A percentile compares a stretch with the other conserved stretches of the same genome.
phyloP scores from a whole-genome alignment of 2,113 vertebrate species.

The Epinephelus cyanopodus region DNA sequence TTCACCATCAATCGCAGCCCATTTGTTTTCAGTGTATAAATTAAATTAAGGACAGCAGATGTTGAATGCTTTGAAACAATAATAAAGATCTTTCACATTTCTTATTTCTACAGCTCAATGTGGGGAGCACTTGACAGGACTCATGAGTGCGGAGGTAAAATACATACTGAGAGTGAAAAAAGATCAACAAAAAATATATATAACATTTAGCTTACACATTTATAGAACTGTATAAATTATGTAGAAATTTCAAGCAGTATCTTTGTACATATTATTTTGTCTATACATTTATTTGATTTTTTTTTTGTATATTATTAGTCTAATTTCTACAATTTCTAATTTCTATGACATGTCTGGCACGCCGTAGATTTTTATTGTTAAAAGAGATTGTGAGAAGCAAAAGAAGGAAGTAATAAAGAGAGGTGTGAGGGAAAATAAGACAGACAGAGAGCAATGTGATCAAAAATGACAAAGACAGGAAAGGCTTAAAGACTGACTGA shows the following conservation, averaged over 20 bases:
- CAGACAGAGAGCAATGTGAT: not conserved
- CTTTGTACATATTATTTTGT: not conserved
- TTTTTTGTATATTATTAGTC: not conserved
- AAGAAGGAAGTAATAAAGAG: not conserved
- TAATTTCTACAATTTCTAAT: too few relatives aligned
- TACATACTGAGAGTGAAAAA: not conserved
- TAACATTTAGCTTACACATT: not conserved
- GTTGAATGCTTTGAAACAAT: slow-evolving; percentile 8
- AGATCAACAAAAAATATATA: not conserved
- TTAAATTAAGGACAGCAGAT: slow-evolving; percentile 28
- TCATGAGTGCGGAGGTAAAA: not conserved
- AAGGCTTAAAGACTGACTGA: not conserved
- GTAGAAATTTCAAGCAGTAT: not conserved
- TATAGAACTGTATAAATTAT: not conserved
- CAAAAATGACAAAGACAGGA: not conserved
- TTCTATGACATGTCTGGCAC: too few relatives aligned
- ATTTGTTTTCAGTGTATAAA: slow-evolving; percentile 24
- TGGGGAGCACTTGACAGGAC: not conserved
- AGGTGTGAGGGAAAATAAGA: not conserved
- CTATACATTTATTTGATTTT: not conserved
- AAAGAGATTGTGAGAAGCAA: not conserved
- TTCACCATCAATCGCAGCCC: slow-evolving; percentile 26
- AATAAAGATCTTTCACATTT: slow-evolving; percentile 4
- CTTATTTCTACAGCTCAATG: not conserved
- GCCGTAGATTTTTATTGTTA: not conserved